Base-by-base conservation (phyloP, 2,797 vertebrate genomes). In the Anguilla pacifica region DNA sequence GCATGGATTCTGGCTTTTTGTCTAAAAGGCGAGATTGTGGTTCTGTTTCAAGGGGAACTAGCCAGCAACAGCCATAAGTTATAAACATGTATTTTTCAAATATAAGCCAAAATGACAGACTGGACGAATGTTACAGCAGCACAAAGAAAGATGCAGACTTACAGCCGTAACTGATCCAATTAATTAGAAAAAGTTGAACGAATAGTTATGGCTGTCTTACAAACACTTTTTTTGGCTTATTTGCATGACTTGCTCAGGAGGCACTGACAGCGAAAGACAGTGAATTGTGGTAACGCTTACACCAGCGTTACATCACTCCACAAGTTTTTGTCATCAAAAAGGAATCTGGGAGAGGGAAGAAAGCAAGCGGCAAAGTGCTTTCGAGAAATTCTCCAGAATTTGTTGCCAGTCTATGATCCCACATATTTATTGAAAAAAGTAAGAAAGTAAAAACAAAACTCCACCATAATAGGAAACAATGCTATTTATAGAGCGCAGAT, bases 1-100 rank as follows among this genome's bases (percentile, higher is more conserved):
- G 90, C 87, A 90, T 35, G 49, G 83, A 79, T 91, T 93, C 87
- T 85, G 77, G 83, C 87, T 39, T 90, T 91, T 89, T 5, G 91
- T 88, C 88, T 92, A 89, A 91, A 90, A 85, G 43, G 89, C 90
- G 88, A 88, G 88, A 86, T 84, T 89, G n/a, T 0, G 83, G 31
- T 89, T 5, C 0, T 51, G 53, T 90, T 91, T 90, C 90, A 88
- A 88, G 85, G 89, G 90, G 72, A 91, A 88, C 89, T 87, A 6
- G 25, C 90, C 83, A 90, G 89, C 89, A 90, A 89, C 87, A 89
- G 84, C 88, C 87, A 57, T 89, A 90, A 92, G 90, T 88, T 90
- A 77, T 90, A 92, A 43, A 83, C 93, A 94, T 93, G 89, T n/a
- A 51, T 49, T 51, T 22, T 51, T 82, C 25, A 49, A 82, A 55